Evolutionary conservation across 2,888 invertebrate genomes (phyloP), one percentile per base, ranked within the genome.

Genomic region (Nineta flava): DNA sequence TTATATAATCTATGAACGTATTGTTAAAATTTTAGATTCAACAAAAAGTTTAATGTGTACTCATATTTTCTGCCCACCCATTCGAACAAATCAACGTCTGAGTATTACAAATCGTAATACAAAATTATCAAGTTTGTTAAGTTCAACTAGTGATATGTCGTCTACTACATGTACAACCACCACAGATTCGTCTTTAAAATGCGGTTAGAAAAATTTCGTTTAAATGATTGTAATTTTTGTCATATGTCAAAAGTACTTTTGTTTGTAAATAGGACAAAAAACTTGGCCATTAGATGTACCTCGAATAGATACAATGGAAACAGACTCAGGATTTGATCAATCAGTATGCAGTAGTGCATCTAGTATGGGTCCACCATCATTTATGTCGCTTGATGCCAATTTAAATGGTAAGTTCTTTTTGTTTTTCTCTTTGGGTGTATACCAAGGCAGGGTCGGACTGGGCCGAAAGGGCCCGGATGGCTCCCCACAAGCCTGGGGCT

Each of bases 31-130:
- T 44, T 44, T 26, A 44, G 44, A 44, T 44, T 19, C 21, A 26
- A 31, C 15, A 15, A 40, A 3, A 55, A 72, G 72, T 61, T 63
- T 73, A 56, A 69, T 78, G 64, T 78, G 76, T 62, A 76, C 78
- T 1, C 77, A 78, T 64, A 74, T 78, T 12, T 78, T 77, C 60
- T 69, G 74, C 52, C 73, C 76, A 54, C 77, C 77, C 1, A 60
- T 66, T 3, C 60, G 66, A 64, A 9, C 63, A 57, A 26, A 26
- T 26, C 57, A 38, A 26, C 49, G 48, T 34, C 48, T 42, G 17
- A 44, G 63, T 12, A 47, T 53, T 57, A 57, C 34, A 44, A 44
- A 44, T 26, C 19, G 44, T 1, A 10, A 13, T 10, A 13, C 44
- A 6, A 16, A 44, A 26, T 1, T 26, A n/a, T 44, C 26, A 12